phyloP scores from a whole-genome alignment of 2,113 vertebrate species.

The Scopus umbretta region DNA sequence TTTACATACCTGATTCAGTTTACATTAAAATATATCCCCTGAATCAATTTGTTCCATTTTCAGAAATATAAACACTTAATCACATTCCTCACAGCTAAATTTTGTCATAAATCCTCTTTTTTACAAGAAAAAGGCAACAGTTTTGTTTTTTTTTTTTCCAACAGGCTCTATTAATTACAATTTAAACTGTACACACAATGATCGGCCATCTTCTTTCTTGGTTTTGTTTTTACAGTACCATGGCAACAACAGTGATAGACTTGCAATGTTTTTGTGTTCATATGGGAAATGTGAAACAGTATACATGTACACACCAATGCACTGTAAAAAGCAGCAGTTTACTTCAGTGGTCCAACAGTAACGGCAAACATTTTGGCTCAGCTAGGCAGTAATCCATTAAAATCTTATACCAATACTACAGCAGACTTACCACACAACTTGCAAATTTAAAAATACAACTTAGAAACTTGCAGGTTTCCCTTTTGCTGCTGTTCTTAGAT shows the following conservation, averaged over 20 bases:
- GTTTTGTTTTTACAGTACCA: conserved; percentile 88
- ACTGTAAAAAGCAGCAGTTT: conserved; percentile 84
- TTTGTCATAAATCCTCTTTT: conserved; percentile 98
- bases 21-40: conserved; percentile 93
- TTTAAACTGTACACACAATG: conserved; percentile 90
- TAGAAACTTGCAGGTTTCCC: conserved; percentile 45
- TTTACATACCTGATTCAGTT: conserved; percentile 99
- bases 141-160: conserved; percentile 77
- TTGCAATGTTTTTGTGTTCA: conserved; percentile 79
- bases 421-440: conserved; percentile 72
- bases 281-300: conserved; percentile 80
- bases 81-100: conserved; percentile 93
- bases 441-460: conserved; percentile 56
- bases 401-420: conserved; percentile 72
- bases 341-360: conserved; percentile 83
- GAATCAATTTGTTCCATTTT: conserved; percentile 89
- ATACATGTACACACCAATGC: conserved; percentile 83
- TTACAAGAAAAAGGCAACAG: conserved; percentile 99
- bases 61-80: conserved; percentile 96
- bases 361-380: conserved; percentile 90
- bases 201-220: conserved; percentile 76
- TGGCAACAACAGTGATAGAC: conserved; percentile 92
- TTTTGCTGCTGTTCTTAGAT: conserved; percentile 47
- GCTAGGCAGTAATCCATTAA: conserved; percentile 89
- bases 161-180: conserved; percentile 93